Base-by-base conservation (phyloP, 2,113 vertebrate species). In the Hemichromis elongatus region DNA sequence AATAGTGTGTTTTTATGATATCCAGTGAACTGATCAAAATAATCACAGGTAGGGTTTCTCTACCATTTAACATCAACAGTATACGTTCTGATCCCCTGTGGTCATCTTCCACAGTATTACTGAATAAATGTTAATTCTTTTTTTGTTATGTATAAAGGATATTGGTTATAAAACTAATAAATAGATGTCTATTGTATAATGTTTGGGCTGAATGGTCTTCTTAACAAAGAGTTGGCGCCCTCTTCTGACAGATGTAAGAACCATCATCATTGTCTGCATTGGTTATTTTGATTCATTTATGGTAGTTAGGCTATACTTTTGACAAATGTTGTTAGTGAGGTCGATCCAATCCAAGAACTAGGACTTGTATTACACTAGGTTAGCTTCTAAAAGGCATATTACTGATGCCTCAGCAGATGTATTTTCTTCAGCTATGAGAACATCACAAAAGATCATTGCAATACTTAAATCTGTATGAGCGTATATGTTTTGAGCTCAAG, bases 61-160 rank as follows among this genome's bases (percentile, higher is more conserved):
- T 56, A 66, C 68, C 19, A 63, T 70, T 21, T 47, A 70, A 47
- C 28, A 66, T 73, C 59, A 47, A 47, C 57, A 63, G 66, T 81
- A 79, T 50, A 59, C 63, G 82, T 77, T 85, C 63, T 77, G n/a
- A 79, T 55, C 53, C 37, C 61, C 66, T 0, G 2, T 47, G 54
- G 57, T 61, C 83, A 88, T 83, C 88, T 79, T 37, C 78, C 85
- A 94, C 88, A 84, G 55, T 61, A 90, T 92, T 83, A 90, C 33
- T 78, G 19, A 91, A 90, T 91, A 92, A 85, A 89, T 89, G 89
- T 92, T 86, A 86, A 86, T 93, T 90, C 92, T 93, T 93, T 93
- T 77, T 90, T 93, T 85, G 87, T 85, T 80, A 37, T 88, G 86
- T 92, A 86, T 9, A 86, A 90, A 3, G 53, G 42, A 61, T 40